Evolutionary conservation across 2,888 invertebrate genomes (phyloP).

Genomic region (Synanthedon formicaeformis): DNA sequence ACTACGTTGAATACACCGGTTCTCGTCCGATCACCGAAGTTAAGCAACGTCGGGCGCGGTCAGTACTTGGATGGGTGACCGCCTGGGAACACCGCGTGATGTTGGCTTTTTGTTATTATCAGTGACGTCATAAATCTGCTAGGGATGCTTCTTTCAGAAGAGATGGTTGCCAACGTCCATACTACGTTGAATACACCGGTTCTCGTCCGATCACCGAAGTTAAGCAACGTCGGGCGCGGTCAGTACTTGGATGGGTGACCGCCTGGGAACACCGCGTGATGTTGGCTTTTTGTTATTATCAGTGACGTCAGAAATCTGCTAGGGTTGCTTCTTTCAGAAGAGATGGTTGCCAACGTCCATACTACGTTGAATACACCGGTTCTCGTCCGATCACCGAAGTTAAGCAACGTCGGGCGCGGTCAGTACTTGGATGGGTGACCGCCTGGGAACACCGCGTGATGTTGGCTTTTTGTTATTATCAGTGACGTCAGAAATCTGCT

Average conservation of each 20-base stretch:
- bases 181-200: slow-evolving; percentile 19
- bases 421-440: slow-evolving; percentile 22
- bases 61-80: slow-evolving; percentile 22
- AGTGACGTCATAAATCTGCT: too few relatives aligned
- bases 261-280: slow-evolving; percentile 20
- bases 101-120: slow-evolving; percentile 5
- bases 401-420: slow-evolving; percentile 20
- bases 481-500: too few relatives aligned
- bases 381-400: slow-evolving; percentile 22
- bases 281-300: slow-evolving; percentile 12
- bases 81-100: slow-evolving; percentile 19
- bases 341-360: slow-evolving; percentile 14
- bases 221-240: slow-evolving; percentile 20
- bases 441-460: slow-evolving; percentile 20
- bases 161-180: slow-evolving; percentile 19
- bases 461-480: slow-evolving; percentile 12
- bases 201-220: slow-evolving; percentile 22
- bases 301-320: too few relatives aligned
- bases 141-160: background rate
- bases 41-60: slow-evolving; percentile 20
- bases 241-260: slow-evolving; percentile 22
- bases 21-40: slow-evolving; percentile 22
- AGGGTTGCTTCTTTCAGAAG: too few relatives aligned
- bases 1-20: slow-evolving; percentile 19
- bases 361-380: slow-evolving; percentile 19